phyloP scores from a whole-genome alignment of 2,797 vertebrate genomes.

The Buceros bicornis region DNA sequence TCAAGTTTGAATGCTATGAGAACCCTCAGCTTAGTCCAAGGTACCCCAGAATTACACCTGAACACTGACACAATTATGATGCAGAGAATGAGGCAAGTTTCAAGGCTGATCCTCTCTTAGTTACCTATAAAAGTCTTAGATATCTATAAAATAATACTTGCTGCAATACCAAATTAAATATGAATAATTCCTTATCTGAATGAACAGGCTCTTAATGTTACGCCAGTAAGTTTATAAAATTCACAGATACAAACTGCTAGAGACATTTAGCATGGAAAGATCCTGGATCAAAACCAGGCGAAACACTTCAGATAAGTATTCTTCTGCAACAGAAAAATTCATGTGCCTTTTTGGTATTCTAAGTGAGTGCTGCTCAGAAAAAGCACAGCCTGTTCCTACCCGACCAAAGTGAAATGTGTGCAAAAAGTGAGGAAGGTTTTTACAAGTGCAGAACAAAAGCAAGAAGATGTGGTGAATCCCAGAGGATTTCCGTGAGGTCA shows the following conservation, averaged over 20 bases:
- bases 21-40: not conserved
- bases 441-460: constrained; percentile 35
- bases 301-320: not conserved
- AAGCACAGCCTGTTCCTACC: not conserved
- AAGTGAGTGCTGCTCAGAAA: not conserved
- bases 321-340: not conserved
- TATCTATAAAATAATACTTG: not conserved
- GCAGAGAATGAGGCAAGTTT: not conserved
- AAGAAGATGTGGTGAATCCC: constrained; percentile 25
- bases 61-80: not conserved
- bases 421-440: constrained; percentile 47
- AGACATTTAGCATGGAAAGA: not conserved
- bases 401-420: constrained; percentile 3
- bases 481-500: constrained; percentile 67
- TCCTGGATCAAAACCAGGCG: not conserved
- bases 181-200: not conserved
- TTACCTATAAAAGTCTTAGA: not conserved
- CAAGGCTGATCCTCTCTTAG: not conserved
- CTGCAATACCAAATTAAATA: not conserved
- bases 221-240: not conserved
- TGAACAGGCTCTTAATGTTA: not conserved
- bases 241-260: not conserved
- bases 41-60: not conserved
- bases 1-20: not conserved
- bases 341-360: not conserved